Percentiles rank a stretch among this genome's conserved stretches.
phyloP scores from a whole-genome alignment of 2,113 vertebrate species.

The Crypturellus undulatus region DNA sequence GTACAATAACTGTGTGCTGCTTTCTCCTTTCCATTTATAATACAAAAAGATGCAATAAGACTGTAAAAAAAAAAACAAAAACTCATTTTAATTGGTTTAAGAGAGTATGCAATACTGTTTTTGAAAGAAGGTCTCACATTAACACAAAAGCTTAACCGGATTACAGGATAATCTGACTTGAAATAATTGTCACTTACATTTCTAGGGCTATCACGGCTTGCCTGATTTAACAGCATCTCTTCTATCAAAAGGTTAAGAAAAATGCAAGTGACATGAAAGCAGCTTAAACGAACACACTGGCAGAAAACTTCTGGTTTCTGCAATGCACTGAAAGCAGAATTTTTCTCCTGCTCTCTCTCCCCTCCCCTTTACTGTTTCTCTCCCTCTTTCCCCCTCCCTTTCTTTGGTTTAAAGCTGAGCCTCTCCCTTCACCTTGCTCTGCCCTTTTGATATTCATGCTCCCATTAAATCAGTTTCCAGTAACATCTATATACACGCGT shows the following conservation, averaged over 20 bases:
- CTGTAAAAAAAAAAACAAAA: neutral
- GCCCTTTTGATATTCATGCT: slow-evolving; percentile 76
- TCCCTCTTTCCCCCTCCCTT: slow-evolving; percentile 19
- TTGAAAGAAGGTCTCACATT: slow-evolving; percentile 43
- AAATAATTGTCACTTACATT: slow-evolving; percentile 71
- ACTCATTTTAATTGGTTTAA: slow-evolving; percentile 38
- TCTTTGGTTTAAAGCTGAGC: slow-evolving; percentile 64
- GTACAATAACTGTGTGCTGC: neutral
- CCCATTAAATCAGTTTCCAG: slow-evolving; percentile 72
- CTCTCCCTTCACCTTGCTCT: slow-evolving; percentile 79
- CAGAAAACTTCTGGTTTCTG: slow-evolving; percentile 55
- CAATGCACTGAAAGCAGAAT: slow-evolving; percentile 53
- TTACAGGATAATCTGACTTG: slow-evolving; percentile 70
- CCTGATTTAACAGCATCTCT: slow-evolving; percentile 22
- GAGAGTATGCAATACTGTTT: slow-evolving; percentile 41
- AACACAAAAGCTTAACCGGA: slow-evolving; percentile 68
- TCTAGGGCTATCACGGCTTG: slow-evolving; percentile 38
- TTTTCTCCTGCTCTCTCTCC: slow-evolving; percentile 31
- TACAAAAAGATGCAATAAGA: neutral
- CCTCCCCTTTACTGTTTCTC: slow-evolving; percentile 25
- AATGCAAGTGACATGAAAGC: slow-evolving; percentile 47
- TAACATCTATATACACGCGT: slow-evolving; percentile 67
- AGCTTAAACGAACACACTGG: slow-evolving; percentile 19
- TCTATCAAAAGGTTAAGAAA: slow-evolving; percentile 53
- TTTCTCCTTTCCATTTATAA: neutral